Conservation (phyloP, 1,140 invertebrate species). For the Drosophila kikkawai region DNA sequence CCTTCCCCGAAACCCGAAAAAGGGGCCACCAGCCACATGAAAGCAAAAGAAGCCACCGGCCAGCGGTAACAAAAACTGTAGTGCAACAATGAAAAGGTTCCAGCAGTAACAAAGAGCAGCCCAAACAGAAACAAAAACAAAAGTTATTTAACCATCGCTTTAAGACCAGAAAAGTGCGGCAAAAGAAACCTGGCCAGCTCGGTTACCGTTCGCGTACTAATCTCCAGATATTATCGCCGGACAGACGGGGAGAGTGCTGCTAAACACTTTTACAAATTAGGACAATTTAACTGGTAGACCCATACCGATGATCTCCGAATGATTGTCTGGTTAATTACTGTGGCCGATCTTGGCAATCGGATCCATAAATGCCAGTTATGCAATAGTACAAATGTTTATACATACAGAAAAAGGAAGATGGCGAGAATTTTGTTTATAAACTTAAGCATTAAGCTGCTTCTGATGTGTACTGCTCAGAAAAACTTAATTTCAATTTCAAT, state of each 20-base stretch:
- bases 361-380: background rate
- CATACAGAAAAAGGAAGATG: too few species aligned
- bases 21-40: slow-evolving; percentile 31
- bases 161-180: slow-evolving; percentile 17
- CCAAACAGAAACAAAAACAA: slow-evolving; percentile 56
- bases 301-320: background rate
- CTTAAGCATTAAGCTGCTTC: too few species aligned
- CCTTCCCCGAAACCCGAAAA: slow-evolving; percentile 15
- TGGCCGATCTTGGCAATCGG: background rate
- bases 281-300: slow-evolving; percentile 45
- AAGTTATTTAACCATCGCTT: slow-evolving; percentile 69
- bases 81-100: slow-evolving; percentile 35
- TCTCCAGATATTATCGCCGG: slow-evolving; percentile 58
- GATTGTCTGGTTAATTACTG: slow-evolving; percentile 14
- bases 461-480: too few species aligned
- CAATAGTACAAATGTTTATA: background rate
- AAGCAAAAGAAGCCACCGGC: slow-evolving; percentile 65
- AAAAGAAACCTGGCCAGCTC: slow-evolving; percentile 74
- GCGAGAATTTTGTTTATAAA: background rate
- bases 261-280: slow-evolving; percentile 63
- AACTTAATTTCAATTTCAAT: too few species aligned
- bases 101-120: slow-evolving; percentile 30
- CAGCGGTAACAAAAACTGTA: slow-evolving; percentile 27
- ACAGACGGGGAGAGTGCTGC: slow-evolving; percentile 48
- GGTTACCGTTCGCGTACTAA: slow-evolving; percentile 11